Base-by-base conservation (phyloP, 2,888 invertebrate species). In the Drosophila kuntzei region DNA sequence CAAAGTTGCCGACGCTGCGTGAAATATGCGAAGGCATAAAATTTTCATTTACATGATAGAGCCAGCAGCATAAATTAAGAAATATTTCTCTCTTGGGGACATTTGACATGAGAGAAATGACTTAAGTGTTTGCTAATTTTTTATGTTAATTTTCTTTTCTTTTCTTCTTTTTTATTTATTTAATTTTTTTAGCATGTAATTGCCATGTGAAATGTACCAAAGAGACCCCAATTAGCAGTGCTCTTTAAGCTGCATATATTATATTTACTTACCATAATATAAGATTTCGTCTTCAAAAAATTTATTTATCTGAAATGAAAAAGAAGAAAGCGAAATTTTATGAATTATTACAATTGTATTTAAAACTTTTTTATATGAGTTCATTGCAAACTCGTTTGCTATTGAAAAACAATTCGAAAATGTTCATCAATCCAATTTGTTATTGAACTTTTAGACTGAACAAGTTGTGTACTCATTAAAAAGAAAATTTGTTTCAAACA, bases 221-320 rank as follows among this genome's bases (percentile, higher is more conserved):
- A 39, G 22, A 59, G 54, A 59, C 68, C 47, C 76, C 72, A 86
- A 84, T 79, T 87, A 84, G 70, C 63, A 71, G 5, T 7, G 20
- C 39, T 12, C 22, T 55, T 49, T 12, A 20, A 41, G 16, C 34
- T 14, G 41, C 46, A 39, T 68, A 44, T 14, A 32, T 16, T 29
- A 20, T 49, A 27, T 83, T 79, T 63, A 79, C 83, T 87, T 77
- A 83, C 87, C 87, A 85, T 83, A 72, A 66, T 77, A 85, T 68
- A 75, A 64, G 75, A 61, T 76, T 69, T 62, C 54, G 44, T 58
- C 47, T 70, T 39, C 66, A 9, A 20, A 57, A 57, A 74, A 47
- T 57, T 22, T 27, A 39, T 39, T 67, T 22, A 54, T 43, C 83
- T 87, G 85, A 36, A 83, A 83, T 22, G 54, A 51, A 54, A 64